Base-by-base conservation (phyloP, 2,888 invertebrate species). In the Microplitis deprimator region DNA sequence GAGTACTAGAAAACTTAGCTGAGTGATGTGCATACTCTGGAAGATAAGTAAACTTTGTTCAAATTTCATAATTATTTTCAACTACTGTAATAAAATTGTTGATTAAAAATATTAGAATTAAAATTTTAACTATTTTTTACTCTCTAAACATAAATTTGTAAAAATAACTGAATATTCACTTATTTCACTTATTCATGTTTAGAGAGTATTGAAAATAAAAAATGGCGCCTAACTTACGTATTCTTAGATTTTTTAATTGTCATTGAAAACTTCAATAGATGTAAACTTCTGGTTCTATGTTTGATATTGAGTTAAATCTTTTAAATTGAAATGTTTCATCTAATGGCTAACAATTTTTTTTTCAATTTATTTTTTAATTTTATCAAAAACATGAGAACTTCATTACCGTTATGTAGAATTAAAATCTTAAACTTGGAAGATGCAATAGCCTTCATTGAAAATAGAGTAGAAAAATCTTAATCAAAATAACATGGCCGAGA, bases 391-490 rank as follows among this genome's bases (percentile, higher is more conserved):
- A 29, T 29, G 29, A 29, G 29, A 29, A 29, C 29, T 29, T 29
- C 29, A 29, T 29, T 29, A 29, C 3, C 29, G 4, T 3, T 29
- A 4, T 4, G 29, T 29, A 29, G 29, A 29, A 29, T 50, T 6
- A 50, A 50, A 50, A 50, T 50, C 13, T 50, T 50, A 8, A 13
- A 50, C 10, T 50, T 50, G 13, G 13, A 50, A 50, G 50, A 50
- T 50, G 5, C 20, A 10, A 16, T 29, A n/a, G 67, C 68, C 20
- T 50, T 61, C 13, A 41, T 16, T 68, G 62, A 73, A 72, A 77
- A 77, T 77, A 61, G 73, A 77, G 77, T 68, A 68, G 73, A 77
- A 77, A 76, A 77, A 68, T 59, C n/a, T 73, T 73, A 67, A 72
- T 67, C 13, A 50, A 50, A 76, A 77, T 73, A 65, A 61, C 77